Evolutionary conservation across 2,888 invertebrate genomes (phyloP), one percentile per base, ranked within the genome.

Genomic region (Rhagium mordax): DNA sequence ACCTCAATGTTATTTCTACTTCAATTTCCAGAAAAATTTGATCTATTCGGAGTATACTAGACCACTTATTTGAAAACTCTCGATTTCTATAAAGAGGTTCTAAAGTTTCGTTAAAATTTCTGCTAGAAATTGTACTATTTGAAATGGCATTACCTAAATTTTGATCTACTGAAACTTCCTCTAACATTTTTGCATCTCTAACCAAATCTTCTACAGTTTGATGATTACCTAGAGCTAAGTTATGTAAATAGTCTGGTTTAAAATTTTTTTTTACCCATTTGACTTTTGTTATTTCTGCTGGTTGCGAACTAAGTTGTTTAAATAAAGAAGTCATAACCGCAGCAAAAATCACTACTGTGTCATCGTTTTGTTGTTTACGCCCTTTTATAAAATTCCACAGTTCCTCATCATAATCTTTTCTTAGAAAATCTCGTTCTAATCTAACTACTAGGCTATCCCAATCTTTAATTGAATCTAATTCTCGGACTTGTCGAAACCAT

Each of bases 261-360:
- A 13, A 72, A 29, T 53, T 72, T 21, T 51, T 66, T 7, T 49
- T 21, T 8, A 71, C 67, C 15, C 47, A 24, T 51, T 71, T 71
- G 10, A 71, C n/a, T 60, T 57, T 71, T 6, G 62, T 64, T 20
- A 64, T 18, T 15, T 21, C 49, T 4, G 64, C 53, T 3, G 66
- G 71, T 4, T 15, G 41, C 2, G 5, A 16, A n/a, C 16, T 21
- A n/a, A 71, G 61, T 13, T 51, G 24, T 29, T 60, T 66, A 18
- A 71, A 71, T 3, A 66, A 18, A 15, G 57, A 24, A 24, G 66
- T 61, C 60, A 67, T 60, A 16, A 66, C 53, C 1, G n/a, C n/a
- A n/a, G n/a, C n/a, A n/a, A n/a, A n/a, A n/a, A n/a, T n/a, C n/a
- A n/a, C n/a, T n/a, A n/a, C n/a, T n/a, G n/a, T n/a, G n/a, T n/a